phyloP scores from a whole-genome alignment of 2,113 vertebrate species.

The Probosciger aterrimus region DNA sequence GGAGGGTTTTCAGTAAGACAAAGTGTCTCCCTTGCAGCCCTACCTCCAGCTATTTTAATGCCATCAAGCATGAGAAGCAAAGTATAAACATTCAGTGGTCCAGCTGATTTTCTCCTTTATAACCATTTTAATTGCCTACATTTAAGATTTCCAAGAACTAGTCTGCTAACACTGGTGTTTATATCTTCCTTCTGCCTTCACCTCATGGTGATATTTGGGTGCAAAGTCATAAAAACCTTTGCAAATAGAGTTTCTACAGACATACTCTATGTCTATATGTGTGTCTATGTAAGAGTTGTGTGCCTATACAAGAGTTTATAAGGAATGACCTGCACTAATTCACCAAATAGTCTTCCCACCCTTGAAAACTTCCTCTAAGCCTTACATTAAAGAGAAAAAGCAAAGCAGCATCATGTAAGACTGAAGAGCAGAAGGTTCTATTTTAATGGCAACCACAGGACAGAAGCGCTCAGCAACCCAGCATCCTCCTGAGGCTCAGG shows the following conservation, averaged over 20 bases:
- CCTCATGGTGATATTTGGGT: background rate
- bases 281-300: background rate
- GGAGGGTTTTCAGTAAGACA: background rate
- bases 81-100: background rate
- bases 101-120: background rate
- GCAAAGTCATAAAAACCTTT: background rate
- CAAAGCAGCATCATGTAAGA: background rate
- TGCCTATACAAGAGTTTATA: background rate
- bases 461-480: background rate
- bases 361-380: background rate
- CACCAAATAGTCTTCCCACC: background rate
- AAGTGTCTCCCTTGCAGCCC: background rate
- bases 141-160: background rate
- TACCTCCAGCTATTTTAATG: background rate
- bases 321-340: background rate
- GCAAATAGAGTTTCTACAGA: background rate
- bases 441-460: background rate
- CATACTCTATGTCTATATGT: background rate
- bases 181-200: background rate
- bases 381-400: background rate
- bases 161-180: background rate
- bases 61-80: background rate
- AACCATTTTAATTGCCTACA: background rate
- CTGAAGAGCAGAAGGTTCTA: background rate
- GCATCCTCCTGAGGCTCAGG: background rate